Base-by-base conservation (phyloP, 2,113 vertebrate genomes). In the Dicrurus megarhynchus region DNA sequence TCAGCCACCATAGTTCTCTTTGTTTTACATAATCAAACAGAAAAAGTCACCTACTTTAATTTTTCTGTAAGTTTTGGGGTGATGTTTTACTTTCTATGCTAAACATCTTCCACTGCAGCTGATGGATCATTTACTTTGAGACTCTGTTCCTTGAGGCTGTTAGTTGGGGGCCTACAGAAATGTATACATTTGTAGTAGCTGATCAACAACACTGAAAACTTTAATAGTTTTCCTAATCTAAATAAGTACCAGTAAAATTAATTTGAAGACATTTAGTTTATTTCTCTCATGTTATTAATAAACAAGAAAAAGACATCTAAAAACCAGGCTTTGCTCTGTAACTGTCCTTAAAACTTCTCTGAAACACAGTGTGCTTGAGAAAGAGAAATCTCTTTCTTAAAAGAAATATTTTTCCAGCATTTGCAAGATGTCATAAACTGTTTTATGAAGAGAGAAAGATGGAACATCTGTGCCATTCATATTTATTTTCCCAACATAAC, bases 401-500 rank as follows among this genome's bases (percentile, higher is more conserved):
- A 95, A 94, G 81, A 91, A 87, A 50, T 56, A 77, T 77, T 96
- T 86, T 94, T 80, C 37, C n/a, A 71, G 63, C 53, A 68, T 92
- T 96, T 97, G 61, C 60, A 91, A 89, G 59, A 90, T 96, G 94
- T 97, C 93, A 96, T 84, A 82, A 93, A 96, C 85, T 81, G 35
- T 96, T 96, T 95, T 93, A 93, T 42, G n/a, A 22, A 7, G 83
- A 93, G 73, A 82, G 95, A 83, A 95, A 75, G 70, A 87, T 79
- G 82, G 78, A 84, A 91, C 94, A 96, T 94, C 93, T 96, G 90
- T 89, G 75, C 85, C 47, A 79, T 71, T 93, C 70, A 50, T 97
- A 82, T 93, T 97, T 97, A 94, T 98, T 98, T 97, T 97, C 89
- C 84, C 94, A 92, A 94, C 79, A 93, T 74, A 91, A 84, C 68